Conservation (phyloP, 1,140 invertebrate genomes). For the Ephestia elutella region DNA sequence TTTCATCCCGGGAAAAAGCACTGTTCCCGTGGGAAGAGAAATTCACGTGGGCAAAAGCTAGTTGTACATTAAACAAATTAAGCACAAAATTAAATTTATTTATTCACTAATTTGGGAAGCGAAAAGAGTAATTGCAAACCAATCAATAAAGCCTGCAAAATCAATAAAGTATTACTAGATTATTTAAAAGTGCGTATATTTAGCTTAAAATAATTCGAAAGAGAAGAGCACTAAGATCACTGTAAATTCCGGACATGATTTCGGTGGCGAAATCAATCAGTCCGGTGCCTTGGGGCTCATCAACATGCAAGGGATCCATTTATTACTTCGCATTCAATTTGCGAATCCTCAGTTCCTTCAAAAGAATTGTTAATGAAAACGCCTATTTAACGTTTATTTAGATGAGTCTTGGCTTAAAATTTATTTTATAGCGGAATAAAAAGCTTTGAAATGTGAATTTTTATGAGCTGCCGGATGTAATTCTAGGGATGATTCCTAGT, state of each 20-base stretch:
- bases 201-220: no score
- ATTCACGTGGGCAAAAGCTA: no score
- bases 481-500: background rate
- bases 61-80: no score
- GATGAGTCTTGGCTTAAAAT: background rate
- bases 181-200: no score
- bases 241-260: slow-evolving; percentile 58
- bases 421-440: slow-evolving; percentile 5
- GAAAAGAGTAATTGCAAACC: no score
- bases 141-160: no score
- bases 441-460: background rate
- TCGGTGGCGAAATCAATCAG: slow-evolving; percentile 55
- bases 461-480: background rate
- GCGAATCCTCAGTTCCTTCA: slow-evolving; percentile 18
- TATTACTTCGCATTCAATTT: slow-evolving; percentile 54
- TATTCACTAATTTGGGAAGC: background rate
- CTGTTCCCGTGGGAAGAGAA: no score
- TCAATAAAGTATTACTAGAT: no score
- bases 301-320: slow-evolving; percentile 60
- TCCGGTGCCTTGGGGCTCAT: slow-evolving; percentile 47
- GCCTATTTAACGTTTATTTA: slow-evolving; percentile 19
- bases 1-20: no score
- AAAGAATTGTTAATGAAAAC: slow-evolving; percentile 24
- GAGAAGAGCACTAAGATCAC: background rate
- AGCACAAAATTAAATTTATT: no score